Percentiles rank a stretch among this genome's conserved stretches.
These are phyloP conservation scores for Maniola jurtina DNA, from an alignment of 1,140 invertebrate genomes.

Conservation along the genomic window DNA sequence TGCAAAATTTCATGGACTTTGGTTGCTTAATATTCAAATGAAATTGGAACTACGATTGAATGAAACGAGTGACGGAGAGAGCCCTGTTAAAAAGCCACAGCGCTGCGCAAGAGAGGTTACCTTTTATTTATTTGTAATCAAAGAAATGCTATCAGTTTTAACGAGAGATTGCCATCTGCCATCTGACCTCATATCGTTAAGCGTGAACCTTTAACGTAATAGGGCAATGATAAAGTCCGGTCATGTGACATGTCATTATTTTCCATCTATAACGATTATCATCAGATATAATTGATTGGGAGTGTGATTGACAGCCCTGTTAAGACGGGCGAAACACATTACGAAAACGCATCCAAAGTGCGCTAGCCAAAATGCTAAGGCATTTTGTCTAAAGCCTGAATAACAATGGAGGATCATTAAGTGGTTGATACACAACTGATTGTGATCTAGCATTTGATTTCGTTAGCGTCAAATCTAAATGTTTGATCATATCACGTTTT, in stretches of 20 bases:
- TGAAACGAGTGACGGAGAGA: no score
- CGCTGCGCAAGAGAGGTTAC: no score
- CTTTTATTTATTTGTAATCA: no score
- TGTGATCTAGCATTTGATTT: background rate
- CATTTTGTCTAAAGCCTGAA: background rate
- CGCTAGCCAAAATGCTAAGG: no score
- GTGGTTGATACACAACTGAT: background rate
- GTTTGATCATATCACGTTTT: background rate
- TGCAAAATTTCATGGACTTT: no score
- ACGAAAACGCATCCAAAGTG: no score
- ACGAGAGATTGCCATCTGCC: background rate
- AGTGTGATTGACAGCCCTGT: background rate
- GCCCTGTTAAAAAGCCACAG: no score
- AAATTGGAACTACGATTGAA: no score
- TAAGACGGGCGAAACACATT: no score
- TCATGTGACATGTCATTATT: background rate
- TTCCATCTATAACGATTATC: background rate
- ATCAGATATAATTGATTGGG: constrained; percentile 1
- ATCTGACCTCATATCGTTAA: background rate
- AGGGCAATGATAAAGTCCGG: background rate
- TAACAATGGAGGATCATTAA: background rate
- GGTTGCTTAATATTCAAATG: no score
- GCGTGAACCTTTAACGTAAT: background rate
- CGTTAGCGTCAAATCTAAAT: background rate
- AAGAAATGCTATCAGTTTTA: background rate